Base-by-base conservation (phyloP, 2,113 vertebrate species). In the Cyanoramphus novaezelandiae region DNA sequence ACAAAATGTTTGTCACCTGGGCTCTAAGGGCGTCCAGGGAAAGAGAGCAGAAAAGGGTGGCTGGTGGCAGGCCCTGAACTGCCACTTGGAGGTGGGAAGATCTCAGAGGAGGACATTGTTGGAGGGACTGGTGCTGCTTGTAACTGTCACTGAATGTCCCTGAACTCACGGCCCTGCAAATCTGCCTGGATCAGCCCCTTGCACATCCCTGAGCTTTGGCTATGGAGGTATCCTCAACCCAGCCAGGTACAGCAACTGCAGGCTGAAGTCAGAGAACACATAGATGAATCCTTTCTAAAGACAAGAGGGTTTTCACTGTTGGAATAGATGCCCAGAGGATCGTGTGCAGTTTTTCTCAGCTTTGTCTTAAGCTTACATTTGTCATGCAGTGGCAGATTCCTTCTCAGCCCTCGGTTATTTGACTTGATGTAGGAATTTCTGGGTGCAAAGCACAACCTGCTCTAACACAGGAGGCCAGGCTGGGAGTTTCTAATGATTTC, bases 161-260 rank as follows among this genome's bases (percentile, higher is more conserved):
- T 53, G 24, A 9, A 2, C 39, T 59, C 7, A 0, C 7, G 7
- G 29, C n/a, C 24, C 25, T 0, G 1, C 20, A 69, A 23, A 59
- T 20, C 49, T 70, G 19, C 44, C 25, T 65, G 69, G 44, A 41
- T 52, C 25, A 69, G 62, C 60, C 28, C 4, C 47, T 49, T 25
- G 35, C 18, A n/a, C 1, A 2, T 55, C 55, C 41, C 24, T 0
- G 1, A 47, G 25, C 37, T 41, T 39, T 71, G 81, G 29, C 86
- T 76, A 16, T 11, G 23, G 39, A 18, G 4, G 2, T 15, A 39
- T 79, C 44, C 55, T 69, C 72, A 74, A 2, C 3, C 57, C 46
- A 80, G 39, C 28, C 23, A 25, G 43, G 57, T 39, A 8, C 5
- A 10, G 7, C 2, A 8, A 18, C 69, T 18, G 31, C 10, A 35